A percentile compares a stretch with the other conserved stretches of the same genome.
Evolutionary conservation across 2,888 invertebrate species (phyloP).

Genomic region (Encarsia formosa): DNA sequence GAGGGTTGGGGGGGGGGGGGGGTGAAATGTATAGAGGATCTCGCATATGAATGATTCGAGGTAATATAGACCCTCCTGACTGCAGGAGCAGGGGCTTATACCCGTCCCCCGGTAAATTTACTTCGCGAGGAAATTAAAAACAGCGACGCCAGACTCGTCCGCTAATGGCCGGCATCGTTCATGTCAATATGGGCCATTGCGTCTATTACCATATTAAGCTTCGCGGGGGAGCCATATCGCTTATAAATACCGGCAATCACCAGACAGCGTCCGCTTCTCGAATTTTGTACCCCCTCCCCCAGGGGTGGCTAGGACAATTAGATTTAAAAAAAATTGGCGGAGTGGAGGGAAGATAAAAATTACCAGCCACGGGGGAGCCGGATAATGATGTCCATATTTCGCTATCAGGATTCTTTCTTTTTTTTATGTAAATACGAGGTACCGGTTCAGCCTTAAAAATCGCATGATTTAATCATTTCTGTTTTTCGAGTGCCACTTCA

Average conservation of each 20-base stretch:
- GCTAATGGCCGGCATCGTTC: constrained; percentile 51
- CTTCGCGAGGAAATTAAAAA: constrained; percentile 51
- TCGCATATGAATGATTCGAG: constrained; percentile 47
- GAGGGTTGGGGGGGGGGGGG: constrained; percentile 1
- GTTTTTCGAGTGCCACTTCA: too few relatives aligned
- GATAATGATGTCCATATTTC: too few relatives aligned
- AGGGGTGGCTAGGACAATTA: constrained; percentile 22
- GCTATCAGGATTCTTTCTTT: too few relatives aligned
- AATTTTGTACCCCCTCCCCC: too few relatives aligned
- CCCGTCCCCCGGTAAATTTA: constrained; percentile 43
- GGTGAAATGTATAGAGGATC: constrained; percentile 14
- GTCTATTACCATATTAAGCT: constrained; percentile 50
- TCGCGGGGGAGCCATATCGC: constrained; percentile 39
- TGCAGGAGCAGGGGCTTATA: background rate
- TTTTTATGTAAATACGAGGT: too few relatives aligned
- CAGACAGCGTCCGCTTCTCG: too few relatives aligned
- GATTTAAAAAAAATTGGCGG: constrained; percentile 18
- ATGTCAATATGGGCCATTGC: constrained; percentile 53
- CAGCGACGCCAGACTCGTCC: constrained; percentile 45
- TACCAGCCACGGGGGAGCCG: background rate
- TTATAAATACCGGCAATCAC: constrained; percentile 52
- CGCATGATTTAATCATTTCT: too few relatives aligned
- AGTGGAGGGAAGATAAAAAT: constrained; percentile 10
- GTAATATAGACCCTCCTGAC: constrained; percentile 48
- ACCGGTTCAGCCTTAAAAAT: too few relatives aligned